Evolutionary conservation across 2,113 vertebrate species (phyloP).

Genomic region (Vulpes lagopus): DNA sequence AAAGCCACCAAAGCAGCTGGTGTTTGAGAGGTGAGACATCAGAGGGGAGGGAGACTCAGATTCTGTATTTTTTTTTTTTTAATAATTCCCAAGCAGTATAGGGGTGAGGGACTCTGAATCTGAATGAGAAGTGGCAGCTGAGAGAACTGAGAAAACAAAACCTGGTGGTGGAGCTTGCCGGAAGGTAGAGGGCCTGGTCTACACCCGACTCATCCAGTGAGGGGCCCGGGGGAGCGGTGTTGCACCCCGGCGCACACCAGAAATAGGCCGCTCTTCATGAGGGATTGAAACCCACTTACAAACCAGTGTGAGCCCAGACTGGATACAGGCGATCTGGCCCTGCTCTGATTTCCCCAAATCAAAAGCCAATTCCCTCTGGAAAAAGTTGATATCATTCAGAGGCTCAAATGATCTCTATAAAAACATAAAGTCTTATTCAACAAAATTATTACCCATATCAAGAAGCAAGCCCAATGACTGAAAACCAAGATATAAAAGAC

Average conservation of each 20-base stretch:
- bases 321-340: background rate
- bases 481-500: background rate
- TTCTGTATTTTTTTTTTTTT: background rate
- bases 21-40: too few relatives aligned
- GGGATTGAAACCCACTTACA: background rate
- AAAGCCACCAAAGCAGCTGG: background rate
- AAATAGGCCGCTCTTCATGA: background rate
- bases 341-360: background rate
- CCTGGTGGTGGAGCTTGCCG: background rate
- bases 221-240: background rate
- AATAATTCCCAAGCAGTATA: background rate
- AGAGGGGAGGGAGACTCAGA: background rate
- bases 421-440: background rate
- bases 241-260: too few relatives aligned
- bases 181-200: background rate
- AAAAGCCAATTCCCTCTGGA: background rate
- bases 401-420: background rate
- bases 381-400: background rate
- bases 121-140: background rate
- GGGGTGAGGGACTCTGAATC: background rate
- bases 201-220: background rate
- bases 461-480: background rate
- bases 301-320: background rate
- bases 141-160: background rate
- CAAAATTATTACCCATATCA: background rate